Evolutionary conservation across 2,797 vertebrate species (phyloP), one percentile per base, ranked within the genome.

Genomic region (Coluber constrictor): DNA sequence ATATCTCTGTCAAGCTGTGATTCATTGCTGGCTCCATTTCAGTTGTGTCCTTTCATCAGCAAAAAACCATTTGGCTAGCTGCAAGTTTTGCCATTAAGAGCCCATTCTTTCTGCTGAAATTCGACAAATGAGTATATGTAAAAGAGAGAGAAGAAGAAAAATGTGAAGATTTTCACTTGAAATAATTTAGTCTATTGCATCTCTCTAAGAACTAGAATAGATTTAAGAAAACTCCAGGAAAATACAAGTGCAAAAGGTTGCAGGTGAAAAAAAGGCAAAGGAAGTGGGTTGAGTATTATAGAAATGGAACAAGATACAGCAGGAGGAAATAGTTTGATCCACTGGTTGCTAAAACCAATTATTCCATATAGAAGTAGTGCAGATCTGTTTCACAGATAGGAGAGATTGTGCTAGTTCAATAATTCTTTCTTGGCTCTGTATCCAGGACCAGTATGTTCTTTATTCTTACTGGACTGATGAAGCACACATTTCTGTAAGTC

Each of bases 1-100:
- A 57, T 86, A 70, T 87, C 74, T 93, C 93, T 94, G 92, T 92
- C 92, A 74, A 70, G 74, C 54, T 47, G 8, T 94, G 87, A 94
- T 91, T 93, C 74, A 93, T 91, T 94, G 60, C 87, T 54, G 37
- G 11, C 74, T 92, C 70, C 29, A 60, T 86, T 86, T 90, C 57
- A 27, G 59, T 66, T 37, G 66, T 92, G 70, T 60, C 59, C 59
- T 94, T 94, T 94, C 91, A 92, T 91, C 87, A 86, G 59, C 90
- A 90, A 92, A 89, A 66, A 61, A 66, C 60, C 70, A 70, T 94
- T 92, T 55, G 51, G 59, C 70, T 86, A 86, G 54, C 86, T 86
- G 51, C 74, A 70, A 66, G 54, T 92, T 94, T 92, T 57, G 29
- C 91, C 93, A 89, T 93, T 91, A 89, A 59, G 20, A 8, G 32